Percentiles rank a stretch among this genome's conserved stretches.
Evolutionary conservation across 2,797 vertebrate genomes (phyloP).

Genomic region (Sebastes taczanowskii): DNA sequence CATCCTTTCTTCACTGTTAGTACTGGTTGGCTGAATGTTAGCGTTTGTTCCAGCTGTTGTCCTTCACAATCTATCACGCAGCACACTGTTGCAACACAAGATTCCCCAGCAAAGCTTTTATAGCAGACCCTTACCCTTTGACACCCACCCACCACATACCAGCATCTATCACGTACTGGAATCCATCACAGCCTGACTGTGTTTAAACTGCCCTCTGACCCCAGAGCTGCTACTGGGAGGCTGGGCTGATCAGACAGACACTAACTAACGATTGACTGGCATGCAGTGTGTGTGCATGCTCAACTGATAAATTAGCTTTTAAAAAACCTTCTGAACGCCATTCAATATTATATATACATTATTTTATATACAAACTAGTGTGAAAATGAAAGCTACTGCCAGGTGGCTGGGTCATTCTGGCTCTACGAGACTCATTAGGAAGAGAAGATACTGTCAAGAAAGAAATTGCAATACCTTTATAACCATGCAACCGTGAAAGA

Average conservation of each 20-base stretch:
- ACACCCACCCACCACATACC: slow-evolving; percentile 5
- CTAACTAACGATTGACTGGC: not conserved
- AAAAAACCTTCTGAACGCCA: not conserved
- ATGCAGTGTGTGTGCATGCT: not conserved
- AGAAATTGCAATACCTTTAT: not conserved
- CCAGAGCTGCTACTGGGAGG: not conserved
- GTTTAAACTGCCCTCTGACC: slow-evolving; percentile 27
- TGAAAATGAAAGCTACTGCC: not conserved
- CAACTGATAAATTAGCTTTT: not conserved
- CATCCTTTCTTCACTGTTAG: not conserved
- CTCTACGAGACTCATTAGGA: not conserved
- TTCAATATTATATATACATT: not conserved
- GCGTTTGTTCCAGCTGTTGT: not conserved
- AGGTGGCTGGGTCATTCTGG: not conserved
- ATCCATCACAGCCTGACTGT: not conserved
- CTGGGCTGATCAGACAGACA: not conserved
- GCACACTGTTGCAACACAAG: not conserved
- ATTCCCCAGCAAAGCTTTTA: slow-evolving; percentile 1
- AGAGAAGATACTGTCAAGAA: not conserved
- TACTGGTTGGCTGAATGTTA: not conserved
- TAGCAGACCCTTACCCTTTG: not conserved
- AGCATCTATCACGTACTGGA: not conserved
- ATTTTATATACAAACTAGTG: not conserved
- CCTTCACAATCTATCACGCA: not conserved
- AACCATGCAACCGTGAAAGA: not conserved